Percentiles rank a stretch among this genome's conserved stretches.
Evolutionary conservation across 1,140 invertebrate species (phyloP).

Genomic region (Cataglyphis hispanica): DNA sequence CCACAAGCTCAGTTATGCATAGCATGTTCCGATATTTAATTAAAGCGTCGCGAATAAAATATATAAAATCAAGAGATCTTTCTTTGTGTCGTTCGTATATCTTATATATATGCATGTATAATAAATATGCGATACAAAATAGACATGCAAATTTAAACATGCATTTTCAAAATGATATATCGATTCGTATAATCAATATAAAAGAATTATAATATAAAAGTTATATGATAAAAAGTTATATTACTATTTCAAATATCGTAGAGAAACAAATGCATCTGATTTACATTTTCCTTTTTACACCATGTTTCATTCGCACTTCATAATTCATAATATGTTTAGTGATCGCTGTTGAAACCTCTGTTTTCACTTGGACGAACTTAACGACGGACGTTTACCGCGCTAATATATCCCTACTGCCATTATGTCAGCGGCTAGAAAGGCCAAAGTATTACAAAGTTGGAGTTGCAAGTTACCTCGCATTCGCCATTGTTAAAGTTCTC

Average conservation of each 20-base stretch:
- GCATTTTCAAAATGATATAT: too few relatives aligned
- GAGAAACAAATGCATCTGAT: too few relatives aligned
- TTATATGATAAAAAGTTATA: too few relatives aligned
- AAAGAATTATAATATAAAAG: too few relatives aligned
- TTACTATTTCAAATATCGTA: too few relatives aligned
- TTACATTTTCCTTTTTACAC: background rate
- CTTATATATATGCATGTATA: background rate
- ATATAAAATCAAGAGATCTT: background rate
- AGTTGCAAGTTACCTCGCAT: constrained; percentile 14
- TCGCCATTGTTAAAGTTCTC: constrained; percentile 8
- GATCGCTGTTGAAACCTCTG: constrained; percentile 64
- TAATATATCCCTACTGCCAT: constrained; percentile 60
- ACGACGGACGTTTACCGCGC: constrained; percentile 66
- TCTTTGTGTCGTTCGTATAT: background rate
- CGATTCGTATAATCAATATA: too few relatives aligned
- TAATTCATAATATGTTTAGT: constrained; percentile 4
- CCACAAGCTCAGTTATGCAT: constrained; percentile 8
- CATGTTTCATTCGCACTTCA: background rate
- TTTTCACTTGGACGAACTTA: constrained; percentile 58
- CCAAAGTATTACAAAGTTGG: constrained; percentile 64
- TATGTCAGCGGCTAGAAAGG: constrained; percentile 48
- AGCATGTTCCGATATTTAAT: background rate
- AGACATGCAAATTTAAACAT: too few relatives aligned
- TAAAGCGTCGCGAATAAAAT: background rate
- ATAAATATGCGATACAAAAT: too few relatives aligned